Base-by-base conservation (phyloP, 2,888 invertebrate species). In the Hirudinaria manillensis region DNA sequence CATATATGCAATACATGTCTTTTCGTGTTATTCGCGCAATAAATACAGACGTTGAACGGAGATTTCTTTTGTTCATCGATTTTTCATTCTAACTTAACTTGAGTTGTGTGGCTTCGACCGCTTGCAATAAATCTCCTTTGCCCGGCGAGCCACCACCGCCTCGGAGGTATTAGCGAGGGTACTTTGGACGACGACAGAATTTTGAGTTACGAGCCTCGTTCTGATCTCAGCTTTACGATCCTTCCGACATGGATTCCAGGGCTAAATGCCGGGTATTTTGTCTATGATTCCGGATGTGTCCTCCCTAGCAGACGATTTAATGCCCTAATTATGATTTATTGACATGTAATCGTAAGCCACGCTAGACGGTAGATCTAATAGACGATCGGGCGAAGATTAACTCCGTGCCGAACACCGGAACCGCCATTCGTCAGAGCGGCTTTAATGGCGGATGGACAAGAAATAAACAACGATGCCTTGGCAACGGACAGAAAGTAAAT, bases 281-380 rank as follows among this genome's bases (percentile, higher is more conserved):
- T 61, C 61, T 61, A 61, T 61, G 24, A 24, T 36, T 68, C 68
- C 68, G 68, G 68, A 68, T 68, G 68, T 32, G 36, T 68, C 32
- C 29, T 29, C 21, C 29, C n/a, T 24, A 16, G 3, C 16, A 65
- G 65, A 65, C 73, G 32, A 72, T 73, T 73, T 73, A 73, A 73
- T 56, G 65, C 65, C 73, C 55, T 73, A 73, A 73, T 73, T 73
- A 73, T 73, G 65, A 73, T 73, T 73, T 73, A 73, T 55, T 65
- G 38, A 16, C n/a, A 16, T 29, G 65, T 56, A 29, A 73, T 73
- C 16, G 61, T 27, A 38, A 32, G 55, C 65, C 36, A 56, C 27
- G 65, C n/a, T 34, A 24, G 56, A n/a, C 53, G n/a, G 45, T 29
- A 55, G 29, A 73, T 24, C 32, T 73, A 61, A 65, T 61, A 68